Evolutionary conservation across 2,797 vertebrate species (phyloP).

Genomic region (Eidolon dupreanum): DNA sequence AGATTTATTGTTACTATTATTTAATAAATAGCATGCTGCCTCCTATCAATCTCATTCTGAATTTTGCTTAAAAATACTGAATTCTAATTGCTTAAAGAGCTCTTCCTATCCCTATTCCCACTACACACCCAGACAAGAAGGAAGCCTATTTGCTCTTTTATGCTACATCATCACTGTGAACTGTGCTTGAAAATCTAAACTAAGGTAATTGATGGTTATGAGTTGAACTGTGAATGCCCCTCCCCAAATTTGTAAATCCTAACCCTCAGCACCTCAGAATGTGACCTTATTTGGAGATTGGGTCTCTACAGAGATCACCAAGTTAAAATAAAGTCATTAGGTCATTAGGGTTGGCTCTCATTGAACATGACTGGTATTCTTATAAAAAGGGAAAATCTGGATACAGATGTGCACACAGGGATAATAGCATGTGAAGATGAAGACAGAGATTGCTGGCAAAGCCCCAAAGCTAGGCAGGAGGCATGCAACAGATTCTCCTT

Average conservation of each 20-base stretch:
- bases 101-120: background rate
- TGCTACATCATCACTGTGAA: background rate
- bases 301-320: background rate
- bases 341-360: background rate
- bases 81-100: background rate
- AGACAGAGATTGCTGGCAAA: background rate
- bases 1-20: background rate
- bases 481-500: background rate
- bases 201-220: background rate
- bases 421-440: background rate
- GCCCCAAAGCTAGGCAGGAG: background rate
- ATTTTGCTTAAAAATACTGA: background rate
- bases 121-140: background rate
- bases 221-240: background rate
- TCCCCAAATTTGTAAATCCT: background rate
- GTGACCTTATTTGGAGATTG: background rate
- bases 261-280: background rate
- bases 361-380: background rate
- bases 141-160: background rate
- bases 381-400: background rate
- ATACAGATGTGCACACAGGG: background rate
- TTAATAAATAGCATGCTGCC: background rate
- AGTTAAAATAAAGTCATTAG: background rate
- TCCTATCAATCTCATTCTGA: background rate
- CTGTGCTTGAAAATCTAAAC: background rate